Evolutionary conservation across 2,888 invertebrate species (phyloP).

Genomic region (Ptilodon capucinus): DNA sequence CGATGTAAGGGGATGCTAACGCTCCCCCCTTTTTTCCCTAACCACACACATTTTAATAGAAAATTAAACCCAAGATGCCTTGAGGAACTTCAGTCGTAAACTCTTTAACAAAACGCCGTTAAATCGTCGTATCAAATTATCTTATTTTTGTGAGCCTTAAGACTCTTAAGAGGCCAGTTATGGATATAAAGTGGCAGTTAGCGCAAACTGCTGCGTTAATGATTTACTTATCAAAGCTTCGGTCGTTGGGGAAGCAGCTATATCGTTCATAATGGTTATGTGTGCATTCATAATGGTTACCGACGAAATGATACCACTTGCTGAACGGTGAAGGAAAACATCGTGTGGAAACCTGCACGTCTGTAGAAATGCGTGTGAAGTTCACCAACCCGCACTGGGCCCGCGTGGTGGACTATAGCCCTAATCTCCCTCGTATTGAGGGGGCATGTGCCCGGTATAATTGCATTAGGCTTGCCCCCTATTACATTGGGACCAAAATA

Average conservation of each 20-base stretch:
- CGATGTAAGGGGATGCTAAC: slow-evolving; percentile 24
- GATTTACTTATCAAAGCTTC: not conserved
- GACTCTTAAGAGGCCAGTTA: slow-evolving; percentile 31
- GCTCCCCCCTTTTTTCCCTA: slow-evolving; percentile 24
- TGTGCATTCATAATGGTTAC: too few relatives aligned
- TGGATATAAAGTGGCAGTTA: slow-evolving; percentile 48
- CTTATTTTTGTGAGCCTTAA: slow-evolving; percentile 50
- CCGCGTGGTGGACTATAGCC: too few relatives aligned
- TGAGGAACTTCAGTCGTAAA: slow-evolving; percentile 56
- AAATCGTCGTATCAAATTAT: slow-evolving; percentile 67
- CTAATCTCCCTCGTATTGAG: too few relatives aligned
- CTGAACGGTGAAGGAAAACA: too few relatives aligned
- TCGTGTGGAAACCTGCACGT: too few relatives aligned
- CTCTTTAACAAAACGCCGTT: slow-evolving; percentile 52
- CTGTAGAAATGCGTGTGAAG: too few relatives aligned
- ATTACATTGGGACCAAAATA: too few relatives aligned
- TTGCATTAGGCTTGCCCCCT: too few relatives aligned
- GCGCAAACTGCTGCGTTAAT: slow-evolving; percentile 13
- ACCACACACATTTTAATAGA: slow-evolving; percentile 40
- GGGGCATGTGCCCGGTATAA: too few relatives aligned
- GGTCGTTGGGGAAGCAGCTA: not conserved
- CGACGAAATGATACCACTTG: too few relatives aligned
- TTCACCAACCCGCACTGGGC: too few relatives aligned
- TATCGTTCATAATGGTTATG: too few relatives aligned
- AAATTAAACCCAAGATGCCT: slow-evolving; percentile 53